Percentiles rank a stretch among this genome's conserved stretches.
These are phyloP conservation scores for Phataginus tetradactyla DNA, from an alignment of 2,797 vertebrate species.

Conservation along the genomic window DNA sequence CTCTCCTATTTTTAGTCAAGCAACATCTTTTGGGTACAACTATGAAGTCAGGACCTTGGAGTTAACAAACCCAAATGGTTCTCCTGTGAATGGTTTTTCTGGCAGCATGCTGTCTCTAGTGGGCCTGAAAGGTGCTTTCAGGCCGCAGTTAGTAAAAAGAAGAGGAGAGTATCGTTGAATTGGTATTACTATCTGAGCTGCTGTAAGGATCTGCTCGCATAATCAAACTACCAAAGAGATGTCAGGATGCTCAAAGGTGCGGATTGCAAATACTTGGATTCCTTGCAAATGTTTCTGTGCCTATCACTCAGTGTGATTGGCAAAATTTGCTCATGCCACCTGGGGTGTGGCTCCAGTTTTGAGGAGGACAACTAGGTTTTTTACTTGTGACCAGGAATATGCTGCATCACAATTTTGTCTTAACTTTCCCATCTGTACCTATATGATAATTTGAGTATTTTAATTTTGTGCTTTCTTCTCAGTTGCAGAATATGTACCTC, in stretches of 20 bases:
- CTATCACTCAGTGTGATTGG: background rate
- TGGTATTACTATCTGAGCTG: background rate
- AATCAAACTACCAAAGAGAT: background rate
- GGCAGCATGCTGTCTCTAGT: background rate
- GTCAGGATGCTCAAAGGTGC: background rate
- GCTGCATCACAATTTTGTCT: background rate
- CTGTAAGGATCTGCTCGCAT: background rate
- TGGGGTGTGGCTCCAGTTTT: background rate
- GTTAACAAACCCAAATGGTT: background rate
- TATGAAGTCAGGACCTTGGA: background rate
- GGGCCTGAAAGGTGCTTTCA: background rate
- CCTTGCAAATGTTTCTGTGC: background rate
- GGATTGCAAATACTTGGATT: background rate
- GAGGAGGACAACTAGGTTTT: background rate
- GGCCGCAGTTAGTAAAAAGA: background rate
- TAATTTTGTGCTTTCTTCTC: background rate
- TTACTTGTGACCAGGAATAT: background rate
- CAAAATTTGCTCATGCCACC: background rate
- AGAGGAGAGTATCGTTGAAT: background rate
- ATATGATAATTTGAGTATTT: background rate
- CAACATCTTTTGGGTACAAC: background rate
- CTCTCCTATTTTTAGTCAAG: background rate
- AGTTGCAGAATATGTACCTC: background rate
- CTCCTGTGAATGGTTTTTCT: background rate
- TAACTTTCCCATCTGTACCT: background rate